phyloP scores from a whole-genome alignment of 2,888 invertebrate genomes.

The Idaea straminata region DNA sequence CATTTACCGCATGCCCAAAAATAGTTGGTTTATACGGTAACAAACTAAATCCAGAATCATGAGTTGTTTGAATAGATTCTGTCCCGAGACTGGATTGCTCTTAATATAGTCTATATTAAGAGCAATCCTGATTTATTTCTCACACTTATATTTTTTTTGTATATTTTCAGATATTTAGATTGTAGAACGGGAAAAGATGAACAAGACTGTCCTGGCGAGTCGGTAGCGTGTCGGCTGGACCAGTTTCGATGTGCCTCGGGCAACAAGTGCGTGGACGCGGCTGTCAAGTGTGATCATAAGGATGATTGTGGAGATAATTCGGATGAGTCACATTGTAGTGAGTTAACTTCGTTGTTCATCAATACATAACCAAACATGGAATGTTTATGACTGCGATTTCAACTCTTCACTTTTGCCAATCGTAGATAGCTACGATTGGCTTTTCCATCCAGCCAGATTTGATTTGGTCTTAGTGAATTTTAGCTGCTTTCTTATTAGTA shows the following conservation, averaged over 20 bases:
- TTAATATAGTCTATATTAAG: too few species aligned
- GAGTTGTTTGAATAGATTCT: too few species aligned
- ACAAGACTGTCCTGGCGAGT: slow-evolving; percentile 83
- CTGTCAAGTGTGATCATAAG: slow-evolving; percentile 90
- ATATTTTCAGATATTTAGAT: slow-evolving; percentile 81
- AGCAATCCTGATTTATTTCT: too few species aligned
- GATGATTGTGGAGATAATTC: slow-evolving; percentile 95
- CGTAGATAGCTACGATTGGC: too few species aligned
- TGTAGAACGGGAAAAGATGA: slow-evolving; percentile 93
- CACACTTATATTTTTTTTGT: neutral
- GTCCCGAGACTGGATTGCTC: too few species aligned
- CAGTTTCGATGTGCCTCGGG: slow-evolving; percentile 92
- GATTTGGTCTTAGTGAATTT: too few species aligned
- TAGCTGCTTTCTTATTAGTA: too few species aligned
- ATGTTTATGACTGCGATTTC: too few species aligned
- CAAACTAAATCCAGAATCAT: neutral
- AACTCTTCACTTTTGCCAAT: too few species aligned
- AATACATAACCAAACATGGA: too few species aligned
- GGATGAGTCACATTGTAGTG: slow-evolving; percentile 94
- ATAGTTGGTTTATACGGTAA: neutral
- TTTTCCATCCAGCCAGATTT: too few species aligned
- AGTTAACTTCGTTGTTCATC: slow-evolving; percentile 35
- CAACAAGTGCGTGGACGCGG: slow-evolving; percentile 88
- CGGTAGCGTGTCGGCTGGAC: slow-evolving; percentile 86
- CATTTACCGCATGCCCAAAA: neutral